Base-by-base conservation (phyloP, 2,797 vertebrate genomes). In the Psittacula derbiana region DNA sequence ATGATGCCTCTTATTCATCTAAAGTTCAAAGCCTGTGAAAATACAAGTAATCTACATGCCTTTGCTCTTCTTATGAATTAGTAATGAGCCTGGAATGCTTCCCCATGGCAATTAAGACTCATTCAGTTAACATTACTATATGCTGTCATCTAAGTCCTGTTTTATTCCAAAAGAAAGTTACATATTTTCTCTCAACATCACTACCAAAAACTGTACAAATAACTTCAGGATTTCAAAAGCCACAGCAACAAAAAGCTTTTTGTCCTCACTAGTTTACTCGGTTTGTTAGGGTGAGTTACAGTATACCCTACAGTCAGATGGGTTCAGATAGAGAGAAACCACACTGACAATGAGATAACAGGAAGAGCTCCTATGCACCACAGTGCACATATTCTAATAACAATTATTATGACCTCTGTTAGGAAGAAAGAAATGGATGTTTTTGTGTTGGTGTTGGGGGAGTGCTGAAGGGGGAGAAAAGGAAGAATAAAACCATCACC, bases 21-120 rank as follows among this genome's bases (percentile, higher is more conserved):
- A 1, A 74, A 78, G 67, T 86, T 90, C 71, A 93, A 95, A 94
- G 66, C 16, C 36, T 85, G 9, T 76, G 89, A 92, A 89, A 94
- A 84, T 50, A 17, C 6, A 86, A 88, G 52, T 61, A 73, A 83
- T 41, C 44, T 40, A 53, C 38, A 25, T 69, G 85, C 28, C 47
- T 91, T 91, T 79, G 52, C 55, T 60, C 38, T 36, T 79, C 66
- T 78, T 80, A 83, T 65, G 92, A 78, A 93, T 80, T 50, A 92
- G 47, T 67, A 83, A 89, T 30, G 41, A 91, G 15, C 49, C 72
- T 69, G 74, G 57, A 91, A 90, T 71, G 33, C 24, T 86, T 88
- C 65, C 36, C 61, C 38, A 61, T 11, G 14, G 87, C 57, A 93
- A 53, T 69, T 80, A 90, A 88, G 44, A 49, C 15, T 65, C 58